Percentiles rank a stretch among this genome's conserved stretches.
Conservation (phyloP, 1,140 invertebrate genomes). For the Drosophila teissieri region DNA sequence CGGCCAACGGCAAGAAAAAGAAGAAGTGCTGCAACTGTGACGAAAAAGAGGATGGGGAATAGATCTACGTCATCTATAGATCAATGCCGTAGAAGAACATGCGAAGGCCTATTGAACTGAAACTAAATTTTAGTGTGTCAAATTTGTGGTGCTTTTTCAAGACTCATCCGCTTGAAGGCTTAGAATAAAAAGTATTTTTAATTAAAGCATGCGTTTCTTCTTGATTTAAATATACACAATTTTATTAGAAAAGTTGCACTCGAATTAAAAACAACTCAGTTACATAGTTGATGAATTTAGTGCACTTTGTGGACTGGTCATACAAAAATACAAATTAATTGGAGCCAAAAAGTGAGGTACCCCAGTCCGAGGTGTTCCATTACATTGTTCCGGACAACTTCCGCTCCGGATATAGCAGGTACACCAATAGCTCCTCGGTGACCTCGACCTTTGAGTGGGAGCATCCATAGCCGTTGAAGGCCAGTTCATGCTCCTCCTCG, state of each 20-base stretch:
- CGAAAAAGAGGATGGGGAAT: neutral
- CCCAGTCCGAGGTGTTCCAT: neutral
- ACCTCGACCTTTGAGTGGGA: neutral
- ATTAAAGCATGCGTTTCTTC: no score
- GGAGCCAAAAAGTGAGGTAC: no score
- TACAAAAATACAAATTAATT: neutral
- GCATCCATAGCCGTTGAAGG: neutral
- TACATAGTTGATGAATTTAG: neutral
- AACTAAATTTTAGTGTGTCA: conserved; percentile 12
- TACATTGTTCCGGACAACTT: neutral
- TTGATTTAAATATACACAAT: no score
- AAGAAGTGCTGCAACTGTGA: conserved; percentile 15
- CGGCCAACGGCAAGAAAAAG: conserved; percentile 2
- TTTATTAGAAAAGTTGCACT: no score
- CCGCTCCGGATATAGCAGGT: neutral
- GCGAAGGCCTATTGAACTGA: conserved; percentile 2
- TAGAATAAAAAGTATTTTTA: neutral
- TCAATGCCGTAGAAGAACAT: neutral
- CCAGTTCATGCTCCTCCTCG: conserved; percentile 1
- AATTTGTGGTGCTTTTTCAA: conserved; percentile 1
- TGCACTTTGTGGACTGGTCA: neutral
- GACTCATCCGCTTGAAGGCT: neutral
- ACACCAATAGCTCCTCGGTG: neutral
- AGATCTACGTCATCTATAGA: neutral
- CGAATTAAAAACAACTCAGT: no score